Evolutionary conservation across 2,113 vertebrate genomes (phyloP).

Genomic region (Pholis gunnellus): DNA sequence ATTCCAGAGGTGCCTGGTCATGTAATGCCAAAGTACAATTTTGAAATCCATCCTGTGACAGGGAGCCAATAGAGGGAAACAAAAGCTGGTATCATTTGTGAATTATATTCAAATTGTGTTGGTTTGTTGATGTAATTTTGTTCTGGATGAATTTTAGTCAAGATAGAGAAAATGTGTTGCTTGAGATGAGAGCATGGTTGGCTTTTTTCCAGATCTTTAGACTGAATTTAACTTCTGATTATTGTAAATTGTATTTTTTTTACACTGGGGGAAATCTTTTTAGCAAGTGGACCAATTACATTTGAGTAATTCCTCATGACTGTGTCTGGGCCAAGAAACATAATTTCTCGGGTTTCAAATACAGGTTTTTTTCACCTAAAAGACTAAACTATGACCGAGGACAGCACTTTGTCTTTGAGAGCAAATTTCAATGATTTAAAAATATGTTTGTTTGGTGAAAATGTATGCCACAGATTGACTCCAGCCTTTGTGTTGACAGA

Average conservation of each 20-base stretch:
- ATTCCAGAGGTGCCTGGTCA: not conserved
- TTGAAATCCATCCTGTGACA: not conserved
- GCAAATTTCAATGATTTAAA: not conserved
- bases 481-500: constrained; percentile 46
- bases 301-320: not conserved
- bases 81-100: not conserved
- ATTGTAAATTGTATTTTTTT: not conserved
- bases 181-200: not conserved
- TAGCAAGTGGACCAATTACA: too few species aligned
- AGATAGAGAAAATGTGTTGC: not conserved
- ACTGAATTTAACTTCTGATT: not conserved
- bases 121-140: not conserved
- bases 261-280: not conserved
- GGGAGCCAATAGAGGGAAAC: not conserved
- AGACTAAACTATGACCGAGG: not conserved
- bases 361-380: not conserved
- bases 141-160: not conserved
- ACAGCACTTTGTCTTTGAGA: not conserved
- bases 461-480: constrained; percentile 16
- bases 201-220: not conserved
- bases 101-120: not conserved
- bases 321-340: not conserved
- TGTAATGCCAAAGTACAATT: not conserved
- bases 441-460: not conserved
- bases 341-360: not conserved